These are phyloP conservation scores for Galerucella pusilla DNA, from an alignment of 2,888 invertebrate genomes.

Conservation along the genomic window DNA sequence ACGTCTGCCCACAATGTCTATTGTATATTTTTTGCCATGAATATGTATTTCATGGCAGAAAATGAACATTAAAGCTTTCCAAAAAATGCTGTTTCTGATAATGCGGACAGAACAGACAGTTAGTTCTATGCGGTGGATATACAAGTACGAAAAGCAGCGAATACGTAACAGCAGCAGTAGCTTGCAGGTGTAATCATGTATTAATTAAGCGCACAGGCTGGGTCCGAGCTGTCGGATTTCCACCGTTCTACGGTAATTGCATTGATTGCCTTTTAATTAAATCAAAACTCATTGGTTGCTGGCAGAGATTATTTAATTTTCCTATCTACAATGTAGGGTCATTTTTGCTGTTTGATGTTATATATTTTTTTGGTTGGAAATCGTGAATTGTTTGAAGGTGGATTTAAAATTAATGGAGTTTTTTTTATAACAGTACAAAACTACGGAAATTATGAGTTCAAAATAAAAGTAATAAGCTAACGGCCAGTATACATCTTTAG, in stretches of 20 bases:
- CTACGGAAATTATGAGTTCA: no score
- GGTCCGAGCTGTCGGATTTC: slow-evolving; percentile 54
- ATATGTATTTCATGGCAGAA: not conserved
- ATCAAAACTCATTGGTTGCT: slow-evolving; percentile 47
- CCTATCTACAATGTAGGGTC: slow-evolving; percentile 16
- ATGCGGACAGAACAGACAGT: not conserved
- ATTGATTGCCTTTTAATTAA: slow-evolving; percentile 60
- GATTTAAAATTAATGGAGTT: not conserved
- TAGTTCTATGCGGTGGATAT: not conserved
- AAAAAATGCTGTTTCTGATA: not conserved
- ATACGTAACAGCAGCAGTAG: slow-evolving; percentile 43
- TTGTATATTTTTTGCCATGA: not conserved
- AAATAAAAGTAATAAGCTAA: no score
- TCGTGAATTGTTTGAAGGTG: not conserved
- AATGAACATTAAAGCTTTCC: not conserved
- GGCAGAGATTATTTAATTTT: slow-evolving; percentile 26
- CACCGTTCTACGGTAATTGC: slow-evolving; percentile 53
- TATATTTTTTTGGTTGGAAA: not conserved
- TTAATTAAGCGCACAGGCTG: slow-evolving; percentile 60
- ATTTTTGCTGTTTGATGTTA: not conserved
- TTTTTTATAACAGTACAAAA: no score
- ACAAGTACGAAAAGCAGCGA: slow-evolving; percentile 24
- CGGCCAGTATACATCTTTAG: no score
- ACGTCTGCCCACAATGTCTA: not conserved
- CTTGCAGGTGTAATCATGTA: slow-evolving; percentile 61